These are phyloP conservation scores for Holothuria scabra DNA, from an alignment of 53 echinoderm and acorn worm species.

Conservation along the genomic window DNA sequence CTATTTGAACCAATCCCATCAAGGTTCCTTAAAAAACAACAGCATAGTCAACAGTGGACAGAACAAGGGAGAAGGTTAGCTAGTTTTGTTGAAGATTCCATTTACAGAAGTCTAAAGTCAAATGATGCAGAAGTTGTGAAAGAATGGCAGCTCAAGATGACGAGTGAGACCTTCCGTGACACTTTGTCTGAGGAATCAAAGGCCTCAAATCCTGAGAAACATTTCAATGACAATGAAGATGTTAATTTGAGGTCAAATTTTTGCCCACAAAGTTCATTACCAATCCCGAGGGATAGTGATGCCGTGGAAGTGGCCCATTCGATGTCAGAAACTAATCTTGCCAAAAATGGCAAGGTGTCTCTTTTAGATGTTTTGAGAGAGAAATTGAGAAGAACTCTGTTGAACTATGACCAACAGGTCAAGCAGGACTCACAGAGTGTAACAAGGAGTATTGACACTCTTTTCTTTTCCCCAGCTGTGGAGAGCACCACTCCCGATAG, in stretches of 20 bases:
- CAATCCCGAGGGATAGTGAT: neutral
- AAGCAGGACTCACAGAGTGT: slow-evolving; percentile 43
- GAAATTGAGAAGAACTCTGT: slow-evolving; percentile 24
- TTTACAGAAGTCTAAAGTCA: slow-evolving; percentile 42
- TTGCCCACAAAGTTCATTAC: neutral
- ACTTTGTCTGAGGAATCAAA: neutral
- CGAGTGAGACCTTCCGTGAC: slow-evolving; percentile 13
- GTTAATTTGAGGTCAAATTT: neutral
- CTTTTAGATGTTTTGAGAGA: slow-evolving; percentile 43
- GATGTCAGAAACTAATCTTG: neutral
- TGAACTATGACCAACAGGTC: slow-evolving; percentile 40
- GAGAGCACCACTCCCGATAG: slow-evolving; percentile 42
- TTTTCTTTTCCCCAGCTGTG: slow-evolving; percentile 47
- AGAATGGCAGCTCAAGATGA: slow-evolving; percentile 50
- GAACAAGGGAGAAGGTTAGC: slow-evolving; percentile 40
- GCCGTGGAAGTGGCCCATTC: neutral
- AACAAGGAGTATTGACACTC: slow-evolving; percentile 44
- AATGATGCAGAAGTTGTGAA: slow-evolving; percentile 40
- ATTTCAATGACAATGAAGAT: neutral
- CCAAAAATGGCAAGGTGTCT: slow-evolving; percentile 46
- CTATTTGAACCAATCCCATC: slow-evolving; percentile 36
- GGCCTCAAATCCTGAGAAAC: neutral
- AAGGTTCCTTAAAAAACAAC: slow-evolving; percentile 13
- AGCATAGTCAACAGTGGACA: slow-evolving; percentile 39
- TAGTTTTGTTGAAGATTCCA: slow-evolving; percentile 47